Evolutionary conservation across 2,113 vertebrate species (phyloP).

Genomic region (Himantopus leucocephalus): DNA sequence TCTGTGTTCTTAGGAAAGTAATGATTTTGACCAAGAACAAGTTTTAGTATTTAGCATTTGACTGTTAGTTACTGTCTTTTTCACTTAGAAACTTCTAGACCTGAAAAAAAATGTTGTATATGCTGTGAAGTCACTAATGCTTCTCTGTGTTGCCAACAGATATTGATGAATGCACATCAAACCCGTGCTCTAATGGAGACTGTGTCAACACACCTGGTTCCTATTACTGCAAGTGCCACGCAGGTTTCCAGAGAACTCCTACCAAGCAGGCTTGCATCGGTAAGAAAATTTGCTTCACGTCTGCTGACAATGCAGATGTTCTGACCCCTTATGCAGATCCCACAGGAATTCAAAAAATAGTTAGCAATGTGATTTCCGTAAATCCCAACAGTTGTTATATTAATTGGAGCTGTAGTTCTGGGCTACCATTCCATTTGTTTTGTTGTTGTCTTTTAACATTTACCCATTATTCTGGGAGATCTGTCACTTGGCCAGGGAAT

Average conservation of each 20-base stretch:
- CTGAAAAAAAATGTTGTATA: background rate
- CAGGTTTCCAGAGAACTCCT: constrained; percentile 76
- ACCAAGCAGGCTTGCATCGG: constrained; percentile 78
- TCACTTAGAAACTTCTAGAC: background rate
- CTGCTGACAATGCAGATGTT: background rate
- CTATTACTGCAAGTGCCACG: constrained; percentile 80
- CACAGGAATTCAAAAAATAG: background rate
- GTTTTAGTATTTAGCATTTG: background rate
- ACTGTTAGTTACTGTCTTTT: background rate
- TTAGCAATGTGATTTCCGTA: background rate
- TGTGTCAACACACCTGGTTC: constrained; percentile 82
- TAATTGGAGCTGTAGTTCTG: background rate
- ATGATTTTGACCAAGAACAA: background rate
- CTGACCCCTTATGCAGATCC: background rate
- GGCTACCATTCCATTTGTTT: background rate
- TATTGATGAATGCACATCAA: constrained; percentile 77
- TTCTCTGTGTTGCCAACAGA: constrained; percentile 63
- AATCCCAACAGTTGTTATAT: background rate
- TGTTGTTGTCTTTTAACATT: background rate
- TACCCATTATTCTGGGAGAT: background rate
- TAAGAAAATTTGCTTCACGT: constrained; percentile 27
- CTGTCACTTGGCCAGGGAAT: background rate
- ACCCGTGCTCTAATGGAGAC: constrained; percentile 77
- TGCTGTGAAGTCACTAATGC: background rate
- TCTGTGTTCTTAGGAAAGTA: background rate